Percentiles rank a stretch among this genome's conserved stretches.
Evolutionary conservation across 2,888 invertebrate genomes (phyloP).

Genomic region (Parnassius glacialis): DNA sequence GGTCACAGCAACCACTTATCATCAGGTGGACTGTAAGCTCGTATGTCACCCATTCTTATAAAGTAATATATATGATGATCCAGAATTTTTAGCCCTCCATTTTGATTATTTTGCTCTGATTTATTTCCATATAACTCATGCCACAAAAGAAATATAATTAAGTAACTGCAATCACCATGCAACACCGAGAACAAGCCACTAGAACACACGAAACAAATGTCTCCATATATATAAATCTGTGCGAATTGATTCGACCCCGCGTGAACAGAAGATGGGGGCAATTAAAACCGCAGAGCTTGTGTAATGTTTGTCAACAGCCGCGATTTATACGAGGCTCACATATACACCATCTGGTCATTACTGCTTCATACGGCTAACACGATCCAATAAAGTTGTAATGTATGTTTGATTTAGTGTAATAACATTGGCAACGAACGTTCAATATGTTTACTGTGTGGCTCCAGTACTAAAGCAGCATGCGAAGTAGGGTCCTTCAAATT

Average conservation of each 20-base stretch:
- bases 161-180: neutral
- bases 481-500: no score
- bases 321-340: constrained; percentile 4
- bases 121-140: no score
- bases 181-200: constrained; percentile 17
- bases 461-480: no score
- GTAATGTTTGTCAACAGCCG: constrained; percentile 17
- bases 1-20: no score
- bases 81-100: no score
- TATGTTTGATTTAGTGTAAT: constrained; percentile 7
- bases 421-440: constrained; percentile 7
- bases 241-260: constrained; percentile 23
- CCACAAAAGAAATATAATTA: neutral
- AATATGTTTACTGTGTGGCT: neutral
- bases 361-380: constrained; percentile 5
- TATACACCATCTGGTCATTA: constrained; percentile 17
- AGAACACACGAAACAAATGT: constrained; percentile 25
- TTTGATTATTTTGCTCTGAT: no score
- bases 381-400: constrained; percentile 12
- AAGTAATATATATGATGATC: no score
- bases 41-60: no score
- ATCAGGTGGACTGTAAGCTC: no score
- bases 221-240: constrained; percentile 18
- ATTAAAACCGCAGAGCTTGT: constrained; percentile 23
- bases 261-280: constrained; percentile 20